Evolutionary conservation across 1,140 invertebrate species (phyloP), one percentile per base, ranked within the genome.

Genomic region (Drosophila yakuba): DNA sequence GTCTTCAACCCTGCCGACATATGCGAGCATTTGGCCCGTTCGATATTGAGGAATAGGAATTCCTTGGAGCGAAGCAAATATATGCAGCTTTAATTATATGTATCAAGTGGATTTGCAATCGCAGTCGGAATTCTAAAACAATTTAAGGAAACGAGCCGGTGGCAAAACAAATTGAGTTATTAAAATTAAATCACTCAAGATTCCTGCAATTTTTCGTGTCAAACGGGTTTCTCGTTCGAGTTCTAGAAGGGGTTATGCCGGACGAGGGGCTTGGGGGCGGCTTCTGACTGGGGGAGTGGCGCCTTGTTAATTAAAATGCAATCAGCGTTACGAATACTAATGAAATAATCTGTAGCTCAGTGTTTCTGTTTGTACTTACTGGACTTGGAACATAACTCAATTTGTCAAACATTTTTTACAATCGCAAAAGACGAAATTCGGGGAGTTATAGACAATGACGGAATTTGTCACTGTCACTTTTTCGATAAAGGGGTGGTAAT

Each of bases 231-330:
- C 23, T 10, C 44, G 23, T 8, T 41, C 28, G 43, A 36, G 43
- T 28, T 39, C 32, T 20, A 28, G 45, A 28, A 41, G 52, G 62
- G 60, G 43, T 54, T 36, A 39, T 11, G 39, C 20, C 15, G 6
- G 2, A 8, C 14, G 57, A 2, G 73, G 51, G 17, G 36, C 3
- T 52, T 12, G 4, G 15, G 28, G 48, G 48, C 2, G 6, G 48
- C 25, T 36, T 3, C 28, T 47, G 64, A 41, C 71, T 66, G 67
- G 62, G 58, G 76, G 60, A 47, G 59, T 83, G 80, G 80, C 81
- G 81, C 81, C 72, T 64, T n/a, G 81, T 84, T 84, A 85, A 85
- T 84, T 84, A 85, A 84, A 84, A 85, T 84, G 81, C 81, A 84
- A 84, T 85, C 81, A 85, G 77, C 58, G 80, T 85, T 75, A 73